These are phyloP conservation scores for Trachymyrmex septentrionalis DNA, from an alignment of 1,140 invertebrate genomes.

Conservation along the genomic window DNA sequence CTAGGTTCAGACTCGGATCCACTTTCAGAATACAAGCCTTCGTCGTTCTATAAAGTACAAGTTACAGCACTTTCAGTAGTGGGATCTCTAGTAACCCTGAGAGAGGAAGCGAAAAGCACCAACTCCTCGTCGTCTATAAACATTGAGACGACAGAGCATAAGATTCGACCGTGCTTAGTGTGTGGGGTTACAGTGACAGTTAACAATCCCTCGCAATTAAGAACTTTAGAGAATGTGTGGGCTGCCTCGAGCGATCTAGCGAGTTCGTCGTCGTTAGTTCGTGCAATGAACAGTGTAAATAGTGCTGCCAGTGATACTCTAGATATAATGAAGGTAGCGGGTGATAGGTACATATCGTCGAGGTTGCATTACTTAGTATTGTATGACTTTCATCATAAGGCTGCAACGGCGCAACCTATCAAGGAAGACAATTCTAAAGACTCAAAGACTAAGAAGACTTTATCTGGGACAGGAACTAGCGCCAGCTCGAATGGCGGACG, in stretches of 20 bases:
- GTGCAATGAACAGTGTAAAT: slow-evolving; percentile 89
- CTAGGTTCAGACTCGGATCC: slow-evolving; percentile 79
- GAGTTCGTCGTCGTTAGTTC: slow-evolving; percentile 86
- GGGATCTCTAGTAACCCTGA: slow-evolving; percentile 77
- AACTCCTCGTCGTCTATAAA: slow-evolving; percentile 63
- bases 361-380: slow-evolving; percentile 87
- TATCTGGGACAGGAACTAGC: slow-evolving; percentile 86
- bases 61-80: slow-evolving; percentile 87
- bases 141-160: slow-evolving; percentile 67
- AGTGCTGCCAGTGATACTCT: slow-evolving; percentile 86
- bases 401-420: slow-evolving; percentile 65
- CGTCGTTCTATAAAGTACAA: slow-evolving; percentile 77
- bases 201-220: slow-evolving; percentile 78
- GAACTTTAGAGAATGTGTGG: slow-evolving; percentile 86
- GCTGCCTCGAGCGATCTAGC: slow-evolving; percentile 82
- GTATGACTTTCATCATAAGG: slow-evolving; percentile 88
- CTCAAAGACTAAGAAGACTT: slow-evolving; percentile 83
- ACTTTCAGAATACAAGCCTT: slow-evolving; percentile 80
- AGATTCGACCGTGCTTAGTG: slow-evolving; percentile 84
- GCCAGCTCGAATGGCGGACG: slow-evolving; percentile 84
- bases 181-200: slow-evolving; percentile 84
- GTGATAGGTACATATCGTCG: slow-evolving; percentile 76
- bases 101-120: slow-evolving; percentile 72
- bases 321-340: slow-evolving; percentile 86
- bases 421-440: slow-evolving; percentile 82